A percentile compares a stretch with the other conserved stretches of the same genome.
phyloP scores from a whole-genome alignment of 2,888 invertebrate species.

The Escarpia spicata region DNA sequence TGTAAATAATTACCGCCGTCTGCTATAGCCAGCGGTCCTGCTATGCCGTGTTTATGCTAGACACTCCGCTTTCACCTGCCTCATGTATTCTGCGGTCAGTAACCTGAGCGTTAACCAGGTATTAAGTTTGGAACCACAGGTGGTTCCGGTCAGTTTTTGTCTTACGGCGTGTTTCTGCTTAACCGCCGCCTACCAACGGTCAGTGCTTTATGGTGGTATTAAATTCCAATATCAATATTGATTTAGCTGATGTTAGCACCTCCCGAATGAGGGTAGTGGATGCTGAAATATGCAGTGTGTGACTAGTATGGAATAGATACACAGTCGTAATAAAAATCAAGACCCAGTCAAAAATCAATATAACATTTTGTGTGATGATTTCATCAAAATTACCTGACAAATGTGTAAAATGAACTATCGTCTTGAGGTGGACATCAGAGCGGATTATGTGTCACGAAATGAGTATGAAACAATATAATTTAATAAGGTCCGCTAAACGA shows the following conservation, averaged over 20 bases:
- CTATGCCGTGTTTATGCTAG: neutral
- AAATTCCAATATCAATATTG: neutral
- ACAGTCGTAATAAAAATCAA: too few relatives aligned
- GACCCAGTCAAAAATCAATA: too few relatives aligned
- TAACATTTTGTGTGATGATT: too few relatives aligned
- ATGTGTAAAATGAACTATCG: too few relatives aligned
- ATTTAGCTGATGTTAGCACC: neutral
- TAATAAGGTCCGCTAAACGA: too few relatives aligned
- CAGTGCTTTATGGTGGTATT: neutral
- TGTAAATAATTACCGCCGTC: constrained; percentile 1
- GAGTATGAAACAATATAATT: too few relatives aligned
- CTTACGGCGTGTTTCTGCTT: neutral
- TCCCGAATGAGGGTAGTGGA: neutral
- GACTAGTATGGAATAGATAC: too few relatives aligned
- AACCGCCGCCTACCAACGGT: neutral
- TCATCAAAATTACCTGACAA: too few relatives aligned
- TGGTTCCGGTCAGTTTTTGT: neutral
- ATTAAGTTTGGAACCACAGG: neutral
- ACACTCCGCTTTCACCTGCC: neutral
- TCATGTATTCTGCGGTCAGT: neutral
- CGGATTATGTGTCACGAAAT: too few relatives aligned
- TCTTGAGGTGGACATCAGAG: too few relatives aligned
- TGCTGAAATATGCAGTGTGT: too few relatives aligned
- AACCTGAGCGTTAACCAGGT: neutral
- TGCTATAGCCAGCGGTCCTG: neutral